A percentile compares a stretch with the other conserved stretches of the same genome.
These are phyloP conservation scores for Tiliqua scincoides DNA, from an alignment of 2,113 vertebrate species.

Conservation along the genomic window DNA sequence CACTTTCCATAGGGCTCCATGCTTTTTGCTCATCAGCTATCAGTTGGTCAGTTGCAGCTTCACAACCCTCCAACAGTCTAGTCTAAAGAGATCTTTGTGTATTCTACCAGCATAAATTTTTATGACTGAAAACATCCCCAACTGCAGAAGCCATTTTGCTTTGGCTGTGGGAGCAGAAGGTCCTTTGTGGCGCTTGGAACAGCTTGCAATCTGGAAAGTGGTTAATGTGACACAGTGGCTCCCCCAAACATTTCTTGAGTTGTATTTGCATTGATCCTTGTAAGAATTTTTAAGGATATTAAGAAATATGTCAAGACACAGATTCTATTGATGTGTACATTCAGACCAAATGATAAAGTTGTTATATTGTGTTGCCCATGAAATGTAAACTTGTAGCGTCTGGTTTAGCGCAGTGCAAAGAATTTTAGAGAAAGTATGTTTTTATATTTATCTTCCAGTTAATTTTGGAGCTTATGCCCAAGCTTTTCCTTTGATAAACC, in stretches of 20 bases:
- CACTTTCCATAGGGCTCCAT: too few species aligned
- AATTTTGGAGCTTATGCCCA: neutral
- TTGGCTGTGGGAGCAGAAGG: neutral
- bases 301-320: neutral
- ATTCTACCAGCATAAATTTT: neutral
- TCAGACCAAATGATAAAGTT: neutral
- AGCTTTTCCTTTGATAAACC: conserved; percentile 8
- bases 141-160: neutral
- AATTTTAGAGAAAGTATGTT: conserved; percentile 1
- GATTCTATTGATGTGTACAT: neutral
- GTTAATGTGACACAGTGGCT: neutral
- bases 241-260: neutral
- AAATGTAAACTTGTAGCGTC: neutral
- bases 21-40: too few species aligned
- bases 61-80: too few species aligned
- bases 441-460: neutral
- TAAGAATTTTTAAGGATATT: neutral
- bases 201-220: neutral
- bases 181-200: neutral
- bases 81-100: neutral
- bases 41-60: too few species aligned
- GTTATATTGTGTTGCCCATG: neutral
- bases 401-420: neutral
- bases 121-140: neutral
- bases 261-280: neutral